Evolutionary conservation across 2,797 vertebrate species (phyloP).

Genomic region (Hydrolagus colliei): DNA sequence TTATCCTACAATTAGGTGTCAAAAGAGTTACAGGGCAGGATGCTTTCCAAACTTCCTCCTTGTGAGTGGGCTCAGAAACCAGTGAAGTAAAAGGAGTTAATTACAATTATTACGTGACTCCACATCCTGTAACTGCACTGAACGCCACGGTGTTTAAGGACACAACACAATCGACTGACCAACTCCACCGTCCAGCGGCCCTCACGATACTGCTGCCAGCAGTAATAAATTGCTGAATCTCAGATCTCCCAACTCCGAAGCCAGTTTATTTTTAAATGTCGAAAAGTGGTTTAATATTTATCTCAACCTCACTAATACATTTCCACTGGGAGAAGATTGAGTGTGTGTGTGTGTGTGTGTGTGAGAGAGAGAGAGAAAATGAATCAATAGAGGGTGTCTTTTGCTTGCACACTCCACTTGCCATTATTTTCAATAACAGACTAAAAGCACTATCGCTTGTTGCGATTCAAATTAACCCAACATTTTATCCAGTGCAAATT

Average conservation of each 20-base stretch:
- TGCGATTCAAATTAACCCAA: neutral
- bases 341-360: too few relatives aligned
- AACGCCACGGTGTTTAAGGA: neutral
- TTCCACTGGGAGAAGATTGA: neutral
- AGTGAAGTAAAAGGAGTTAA: slow-evolving; percentile 1
- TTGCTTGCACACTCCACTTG: neutral
- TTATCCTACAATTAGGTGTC: slow-evolving; percentile 14
- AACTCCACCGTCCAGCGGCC: neutral
- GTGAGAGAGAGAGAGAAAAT: too few relatives aligned
- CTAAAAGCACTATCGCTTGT: neutral
- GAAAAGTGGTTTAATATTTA: neutral
- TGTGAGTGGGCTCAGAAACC: neutral
- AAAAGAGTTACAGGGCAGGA: neutral
- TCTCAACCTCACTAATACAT: neutral
- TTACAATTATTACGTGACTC: slow-evolving; percentile 26
- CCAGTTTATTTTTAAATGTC: neutral
- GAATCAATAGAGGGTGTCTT: neutral
- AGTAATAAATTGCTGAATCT: slow-evolving; percentile 7
- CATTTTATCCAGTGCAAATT: neutral
- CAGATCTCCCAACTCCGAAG: neutral
- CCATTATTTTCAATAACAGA: neutral
- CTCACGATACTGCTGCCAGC: neutral
- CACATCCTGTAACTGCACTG: slow-evolving; percentile 8
- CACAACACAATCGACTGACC: slow-evolving; percentile 8
- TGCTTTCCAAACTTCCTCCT: slow-evolving; percentile 19